Evolutionary conservation across 2,888 invertebrate species (phyloP).

Genomic region (Amphipyra berbera): DNA sequence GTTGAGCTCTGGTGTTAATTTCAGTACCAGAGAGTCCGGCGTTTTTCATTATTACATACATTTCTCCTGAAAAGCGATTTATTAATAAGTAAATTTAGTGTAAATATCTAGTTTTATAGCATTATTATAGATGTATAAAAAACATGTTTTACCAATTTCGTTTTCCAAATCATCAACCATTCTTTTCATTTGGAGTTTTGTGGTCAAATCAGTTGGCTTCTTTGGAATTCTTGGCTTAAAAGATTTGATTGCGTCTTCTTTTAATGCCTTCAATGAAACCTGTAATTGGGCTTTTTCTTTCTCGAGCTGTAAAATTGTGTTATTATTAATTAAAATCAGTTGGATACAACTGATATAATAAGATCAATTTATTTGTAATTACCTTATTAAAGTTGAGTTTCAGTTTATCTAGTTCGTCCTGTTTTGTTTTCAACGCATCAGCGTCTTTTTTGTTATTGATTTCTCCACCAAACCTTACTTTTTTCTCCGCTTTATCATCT

Average conservation of each 20-base stretch:
- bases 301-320: conserved; percentile 82
- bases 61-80: conserved; percentile 84
- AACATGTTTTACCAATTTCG: conserved; percentile 91
- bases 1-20: conserved; percentile 82
- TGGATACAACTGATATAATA: not conserved
- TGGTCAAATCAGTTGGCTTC: conserved; percentile 92
- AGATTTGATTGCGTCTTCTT: conserved; percentile 91
- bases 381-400: conserved; percentile 88
- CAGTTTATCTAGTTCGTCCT: conserved; percentile 88
- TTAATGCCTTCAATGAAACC: conserved; percentile 91
- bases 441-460: conserved; percentile 81
- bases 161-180: conserved; percentile 96
- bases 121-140: too few species aligned
- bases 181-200: conserved; percentile 93
- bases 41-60: conserved; percentile 91
- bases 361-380: conserved; percentile 15
- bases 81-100: too few species aligned
- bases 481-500: conserved; percentile 88
- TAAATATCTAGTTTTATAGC: too few species aligned
- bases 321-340: not conserved
- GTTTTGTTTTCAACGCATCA: conserved; percentile 81
- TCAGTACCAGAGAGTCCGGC: conserved; percentile 88
- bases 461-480: conserved; percentile 84
- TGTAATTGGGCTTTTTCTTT: conserved; percentile 92
- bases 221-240: conserved; percentile 93